phyloP scores from a whole-genome alignment of 2,888 invertebrate species.

The Therioaphis trifolii region DNA sequence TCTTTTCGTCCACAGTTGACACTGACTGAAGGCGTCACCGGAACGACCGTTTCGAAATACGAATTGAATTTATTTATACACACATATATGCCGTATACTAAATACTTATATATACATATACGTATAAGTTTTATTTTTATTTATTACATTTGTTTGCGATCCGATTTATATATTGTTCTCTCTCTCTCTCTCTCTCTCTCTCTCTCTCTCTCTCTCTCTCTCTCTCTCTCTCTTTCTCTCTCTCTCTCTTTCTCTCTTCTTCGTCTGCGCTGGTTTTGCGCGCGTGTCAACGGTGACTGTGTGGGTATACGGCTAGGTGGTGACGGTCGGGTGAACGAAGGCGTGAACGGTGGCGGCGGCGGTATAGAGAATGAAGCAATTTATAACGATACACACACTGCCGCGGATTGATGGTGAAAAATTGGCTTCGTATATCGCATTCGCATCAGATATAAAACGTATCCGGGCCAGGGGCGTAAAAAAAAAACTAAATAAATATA shows the following conservation, averaged over 20 bases:
- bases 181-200: background rate
- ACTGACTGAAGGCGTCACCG: constrained; percentile 52
- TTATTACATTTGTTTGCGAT: constrained; percentile 56
- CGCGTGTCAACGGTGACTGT: background rate
- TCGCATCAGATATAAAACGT: constrained; percentile 49
- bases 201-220: background rate
- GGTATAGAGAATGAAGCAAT: background rate
- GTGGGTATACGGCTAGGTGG: background rate
- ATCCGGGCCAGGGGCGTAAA: constrained; percentile 37
- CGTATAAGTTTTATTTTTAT: constrained; percentile 21
- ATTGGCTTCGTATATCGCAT: constrained; percentile 52
- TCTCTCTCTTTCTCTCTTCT: background rate
- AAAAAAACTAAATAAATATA: too few relatives aligned
- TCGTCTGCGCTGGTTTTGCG: background rate
- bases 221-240: constrained; percentile 1
- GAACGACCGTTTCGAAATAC: constrained; percentile 48
- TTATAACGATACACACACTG: constrained; percentile 55
- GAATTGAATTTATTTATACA: constrained; percentile 47
- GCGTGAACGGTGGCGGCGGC: background rate
- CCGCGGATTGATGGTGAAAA: constrained; percentile 54
- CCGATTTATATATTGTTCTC: constrained; percentile 56
- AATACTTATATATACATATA: background rate
- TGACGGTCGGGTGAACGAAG: background rate
- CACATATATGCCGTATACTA: too few relatives aligned
- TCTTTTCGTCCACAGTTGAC: constrained; percentile 40